Evolutionary conservation across 2,797 vertebrate species (phyloP), one percentile per base, ranked within the genome.

Genomic region (Gobionotothen gibberifrons): DNA sequence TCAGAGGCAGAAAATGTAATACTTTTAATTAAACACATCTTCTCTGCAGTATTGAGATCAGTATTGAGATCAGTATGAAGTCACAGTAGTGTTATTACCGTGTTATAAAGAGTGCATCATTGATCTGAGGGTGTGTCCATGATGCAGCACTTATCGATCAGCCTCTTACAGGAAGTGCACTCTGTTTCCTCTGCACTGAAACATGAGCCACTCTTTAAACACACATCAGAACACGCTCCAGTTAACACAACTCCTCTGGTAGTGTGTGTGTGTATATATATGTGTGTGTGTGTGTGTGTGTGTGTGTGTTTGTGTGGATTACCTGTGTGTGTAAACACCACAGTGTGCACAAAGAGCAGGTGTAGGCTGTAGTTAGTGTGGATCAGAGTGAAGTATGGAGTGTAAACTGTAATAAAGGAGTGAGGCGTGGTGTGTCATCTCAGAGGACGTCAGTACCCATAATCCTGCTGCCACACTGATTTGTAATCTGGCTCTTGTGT

Each of bases 401-500:
- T 53, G 3, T 16, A 32, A 54, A 2, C 17, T 22, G n/a, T 5
- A 9, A 46, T 26, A 13, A 8, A 59, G 40, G 3, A 21, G 13
- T 42, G 46, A 56, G 60, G 56, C 74, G 44, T 51, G 17, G 42
- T 49, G 47, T 53, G 55, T 58, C 49, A 21, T 76, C 69, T 53
- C 53, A 56, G 59, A 57, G 3, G 15, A 60, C 22, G 8, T 52
- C 66, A 70, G 44, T 16, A 69, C 72, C 51, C 71, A 46, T 85
- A 89, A 91, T 89, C 90, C 82, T 16, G 47, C 66, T 59, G 69
- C 60, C 21, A 39, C 64, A 8, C 44, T 2, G 13, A 56, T 0
- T 63, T 77, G 63, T 88, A 89, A 92, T 86, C 89, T 85, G 59
- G 36, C 29, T 74, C 47, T 85, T 83, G 74, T 78, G 82, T 81